Base-by-base conservation (phyloP, 1,140 invertebrate species). In the Stegodyphus mimosarum region DNA sequence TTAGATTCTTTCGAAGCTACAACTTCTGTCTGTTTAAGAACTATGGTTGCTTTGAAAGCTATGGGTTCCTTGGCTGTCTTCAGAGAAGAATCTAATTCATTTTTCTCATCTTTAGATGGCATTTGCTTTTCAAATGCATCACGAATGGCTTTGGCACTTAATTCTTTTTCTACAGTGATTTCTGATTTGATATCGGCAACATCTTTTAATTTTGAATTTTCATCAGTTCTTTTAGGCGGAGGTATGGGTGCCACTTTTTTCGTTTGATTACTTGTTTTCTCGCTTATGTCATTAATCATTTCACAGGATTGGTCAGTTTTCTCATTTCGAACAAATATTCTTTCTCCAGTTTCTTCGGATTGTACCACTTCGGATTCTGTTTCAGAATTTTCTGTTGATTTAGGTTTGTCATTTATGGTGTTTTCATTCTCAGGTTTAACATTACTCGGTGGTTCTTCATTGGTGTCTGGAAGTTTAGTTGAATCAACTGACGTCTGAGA, bases 401-500 rank as follows among this genome's bases (percentile, higher is more conserved):
- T 72, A 1, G 50, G 10, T 67, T 67, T 67, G 11, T 15, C 13
- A 7, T 7, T 7, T n/a, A 17, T 5, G 13, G 9, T 67, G 7
- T 17, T 5, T 18, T 67, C 17, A 18, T 67, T 67, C n/a, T 67
- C 64, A 10, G 55, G 1, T 15, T 15, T 60, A 15, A 60, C 55
- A 60, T 9, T 60, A n/a, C 49, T 66, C 6, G 33, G 9, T 5
- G 64, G 17, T 63, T 85, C 73, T 51, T 71, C 66, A 17, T 11
- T 48, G 7, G 77, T 67, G 0, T 53, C 66, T 9, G 70, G 81
- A 52, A 83, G 6, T 55, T 83, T 74, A n/a, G 60, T 18, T 6
- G 81, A 83, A 70, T 83, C 81, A n/a, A 75, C 81, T 6, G 81
- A 83, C n/a, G 81, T n/a, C 52, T 83, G 81, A 50, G 81, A 83